phyloP scores from a whole-genome alignment of 2,113 vertebrate genomes.

The Phalacrocorax brasilianus region DNA sequence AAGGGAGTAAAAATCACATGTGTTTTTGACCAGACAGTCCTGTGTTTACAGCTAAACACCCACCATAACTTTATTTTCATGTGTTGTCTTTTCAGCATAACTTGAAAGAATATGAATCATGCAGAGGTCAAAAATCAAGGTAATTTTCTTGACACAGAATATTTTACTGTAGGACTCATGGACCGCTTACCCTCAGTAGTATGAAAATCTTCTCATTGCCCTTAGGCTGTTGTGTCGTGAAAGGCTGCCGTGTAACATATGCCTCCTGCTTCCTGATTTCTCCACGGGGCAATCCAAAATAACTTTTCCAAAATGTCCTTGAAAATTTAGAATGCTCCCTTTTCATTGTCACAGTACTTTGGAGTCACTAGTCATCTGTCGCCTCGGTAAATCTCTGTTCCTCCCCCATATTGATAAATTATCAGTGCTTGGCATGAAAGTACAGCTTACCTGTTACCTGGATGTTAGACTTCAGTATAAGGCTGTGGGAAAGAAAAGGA shows the following conservation, averaged over 20 bases:
- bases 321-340: neutral
- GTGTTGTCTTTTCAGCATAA: constrained; percentile 61
- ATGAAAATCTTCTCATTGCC: constrained; percentile 41
- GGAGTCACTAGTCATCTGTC: neutral
- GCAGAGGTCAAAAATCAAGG: neutral
- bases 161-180: constrained; percentile 46
- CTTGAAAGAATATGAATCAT: constrained; percentile 38
- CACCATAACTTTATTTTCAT: constrained; percentile 30
- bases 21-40: neutral
- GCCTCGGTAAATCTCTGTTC: neutral
- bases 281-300: neutral
- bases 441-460: neutral
- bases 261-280: neutral
- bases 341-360: neutral
- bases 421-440: neutral
- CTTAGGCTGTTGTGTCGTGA: constrained; percentile 38
- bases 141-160: constrained; percentile 33
- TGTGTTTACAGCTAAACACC: constrained; percentile 12
- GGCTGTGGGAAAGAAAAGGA: neutral
- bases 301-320: neutral
- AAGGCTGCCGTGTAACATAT: neutral
- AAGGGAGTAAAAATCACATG: neutral
- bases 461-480: neutral
- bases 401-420: neutral
- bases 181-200: neutral